Percentiles rank a stretch among this genome's conserved stretches.
phyloP scores from a whole-genome alignment of 1,140 invertebrate species.

The Mamestra configurata region DNA sequence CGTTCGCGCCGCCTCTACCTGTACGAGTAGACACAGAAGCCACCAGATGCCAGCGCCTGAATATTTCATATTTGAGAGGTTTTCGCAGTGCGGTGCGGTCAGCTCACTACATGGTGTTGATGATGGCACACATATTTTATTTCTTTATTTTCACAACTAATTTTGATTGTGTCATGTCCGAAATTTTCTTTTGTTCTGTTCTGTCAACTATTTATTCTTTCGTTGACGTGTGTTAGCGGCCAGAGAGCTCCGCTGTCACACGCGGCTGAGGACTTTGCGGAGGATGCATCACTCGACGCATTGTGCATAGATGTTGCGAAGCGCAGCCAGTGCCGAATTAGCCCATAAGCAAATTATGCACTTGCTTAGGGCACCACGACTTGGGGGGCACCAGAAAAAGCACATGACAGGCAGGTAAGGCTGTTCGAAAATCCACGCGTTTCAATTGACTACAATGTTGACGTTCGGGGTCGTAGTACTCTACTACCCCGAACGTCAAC shows the following conservation, averaged over 20 bases:
- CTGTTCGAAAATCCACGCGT: no score
- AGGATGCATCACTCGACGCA: neutral
- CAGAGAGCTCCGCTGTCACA: slow-evolving; percentile 29
- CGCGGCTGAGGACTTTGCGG: neutral
- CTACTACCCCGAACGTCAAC: no score
- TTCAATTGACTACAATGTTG: no score
- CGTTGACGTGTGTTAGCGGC: slow-evolving; percentile 24
- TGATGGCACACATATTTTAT: slow-evolving; percentile 23
- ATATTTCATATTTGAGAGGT: slow-evolving; percentile 70
- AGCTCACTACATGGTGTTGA: slow-evolving; percentile 60
- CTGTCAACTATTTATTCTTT: slow-evolving; percentile 37
- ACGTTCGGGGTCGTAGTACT: no score
- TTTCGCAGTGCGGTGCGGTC: slow-evolving; percentile 9
- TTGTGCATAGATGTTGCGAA: neutral
- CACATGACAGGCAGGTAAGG: no score
- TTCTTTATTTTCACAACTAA: slow-evolving; percentile 62
- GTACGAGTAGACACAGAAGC: slow-evolving; percentile 71
- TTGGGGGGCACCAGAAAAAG: no score
- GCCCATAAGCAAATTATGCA: no score
- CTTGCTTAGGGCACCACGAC: no score
- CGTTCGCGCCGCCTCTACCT: slow-evolving; percentile 58
- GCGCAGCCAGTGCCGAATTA: no score
- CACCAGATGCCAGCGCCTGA: slow-evolving; percentile 65
- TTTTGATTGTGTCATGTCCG: slow-evolving; percentile 68
- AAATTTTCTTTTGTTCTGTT: slow-evolving; percentile 73